A percentile compares a stretch with the other conserved stretches of the same genome.
phyloP scores from a whole-genome alignment of 2,888 invertebrate species.

The Tenthredo amoena region DNA sequence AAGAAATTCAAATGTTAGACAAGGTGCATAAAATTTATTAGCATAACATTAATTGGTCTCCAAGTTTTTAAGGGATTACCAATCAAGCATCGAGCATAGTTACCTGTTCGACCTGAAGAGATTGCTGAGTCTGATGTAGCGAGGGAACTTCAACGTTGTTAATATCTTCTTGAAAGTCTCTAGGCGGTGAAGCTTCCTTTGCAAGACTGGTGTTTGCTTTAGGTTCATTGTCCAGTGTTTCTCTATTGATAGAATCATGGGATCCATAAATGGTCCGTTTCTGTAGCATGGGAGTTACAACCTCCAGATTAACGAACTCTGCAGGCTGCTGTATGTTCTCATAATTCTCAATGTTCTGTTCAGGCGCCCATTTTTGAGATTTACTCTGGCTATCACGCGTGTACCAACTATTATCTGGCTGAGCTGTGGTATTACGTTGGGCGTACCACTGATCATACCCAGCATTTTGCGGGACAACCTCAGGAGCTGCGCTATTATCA shows the following conservation, averaged over 20 bases:
- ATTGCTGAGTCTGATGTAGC: constrained; percentile 61
- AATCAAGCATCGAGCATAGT: background rate
- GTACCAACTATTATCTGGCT: constrained; percentile 68
- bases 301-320: constrained; percentile 74
- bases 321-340: constrained; percentile 71
- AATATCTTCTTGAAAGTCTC: constrained; percentile 66
- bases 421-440: constrained; percentile 63
- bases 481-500: constrained; percentile 54
- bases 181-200: constrained; percentile 62
- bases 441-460: constrained; percentile 76
- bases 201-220: constrained; percentile 57
- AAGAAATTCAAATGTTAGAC: background rate
- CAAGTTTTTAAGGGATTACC: background rate
- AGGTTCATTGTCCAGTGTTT: constrained; percentile 73
- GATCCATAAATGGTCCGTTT: constrained; percentile 73
- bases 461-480: constrained; percentile 59
- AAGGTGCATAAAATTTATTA: background rate
- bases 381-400: constrained; percentile 67
- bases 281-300: constrained; percentile 69
- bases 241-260: constrained; percentile 68
- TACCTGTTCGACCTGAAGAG: constrained; percentile 66
- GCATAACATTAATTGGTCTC: background rate
- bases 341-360: constrained; percentile 73
- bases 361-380: constrained; percentile 60
- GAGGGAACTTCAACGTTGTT: constrained; percentile 71